These are phyloP conservation scores for Monopis laevigella DNA, from an alignment of 2,888 invertebrate species.

Conservation along the genomic window DNA sequence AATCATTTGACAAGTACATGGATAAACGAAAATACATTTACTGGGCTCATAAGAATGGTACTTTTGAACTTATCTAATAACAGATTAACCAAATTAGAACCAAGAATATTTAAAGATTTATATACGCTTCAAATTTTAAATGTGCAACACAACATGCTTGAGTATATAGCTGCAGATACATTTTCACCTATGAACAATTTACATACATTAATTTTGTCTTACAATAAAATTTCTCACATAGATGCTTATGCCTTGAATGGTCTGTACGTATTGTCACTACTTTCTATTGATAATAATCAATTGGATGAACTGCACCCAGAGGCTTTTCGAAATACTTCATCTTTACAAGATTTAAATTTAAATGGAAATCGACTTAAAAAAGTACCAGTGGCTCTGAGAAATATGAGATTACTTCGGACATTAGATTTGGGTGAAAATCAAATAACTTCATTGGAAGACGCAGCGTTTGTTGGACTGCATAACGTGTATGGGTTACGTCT, in stretches of 20 bases:
- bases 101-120: conserved; percentile 84
- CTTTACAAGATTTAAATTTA: conserved; percentile 88
- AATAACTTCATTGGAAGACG: conserved; percentile 81
- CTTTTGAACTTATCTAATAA: conserved; percentile 88
- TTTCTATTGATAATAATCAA: conserved; percentile 87
- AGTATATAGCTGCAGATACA: conserved; percentile 85
- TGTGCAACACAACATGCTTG: conserved; percentile 84
- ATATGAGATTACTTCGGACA: conserved; percentile 86
- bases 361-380: conserved; percentile 85
- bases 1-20: conserved; percentile 88
- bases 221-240: conserved; percentile 85
- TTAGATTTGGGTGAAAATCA: conserved; percentile 93
- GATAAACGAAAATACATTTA: conserved; percentile 86
- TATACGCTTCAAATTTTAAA: conserved; percentile 88
- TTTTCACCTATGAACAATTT: conserved; percentile 93
- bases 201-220: conserved; percentile 86
- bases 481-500: conserved; percentile 88
- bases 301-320: conserved; percentile 86
- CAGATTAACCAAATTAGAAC: conserved; percentile 80
- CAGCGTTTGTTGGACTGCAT: conserved; percentile 84
- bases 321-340: conserved; percentile 90
- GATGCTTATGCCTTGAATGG: conserved; percentile 90
- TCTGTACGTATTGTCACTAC: conserved; percentile 83
- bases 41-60: conserved; percentile 88
- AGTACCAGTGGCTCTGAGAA: conserved; percentile 83